Base-by-base conservation (phyloP, 2,113 vertebrate genomes). In the Copsychus sechellarum region DNA sequence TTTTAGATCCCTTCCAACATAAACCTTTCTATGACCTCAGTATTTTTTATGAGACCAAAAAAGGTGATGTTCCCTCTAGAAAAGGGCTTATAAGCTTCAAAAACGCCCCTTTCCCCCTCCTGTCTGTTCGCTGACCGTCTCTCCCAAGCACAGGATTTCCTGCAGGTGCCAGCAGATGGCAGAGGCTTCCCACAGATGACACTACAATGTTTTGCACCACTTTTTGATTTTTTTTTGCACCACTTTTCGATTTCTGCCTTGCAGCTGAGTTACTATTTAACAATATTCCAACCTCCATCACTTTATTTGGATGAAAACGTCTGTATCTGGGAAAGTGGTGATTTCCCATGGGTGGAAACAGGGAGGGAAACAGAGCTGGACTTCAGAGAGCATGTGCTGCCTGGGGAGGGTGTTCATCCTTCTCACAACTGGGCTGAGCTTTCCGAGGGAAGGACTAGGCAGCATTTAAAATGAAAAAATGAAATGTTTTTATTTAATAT, bases 71-170 rank as follows among this genome's bases (percentile, higher is more conserved):
- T 69, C 51, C 6, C 24, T 22, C 21, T 22, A 8, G 29, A 2
- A 3, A 28, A 26, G 8, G 11, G 23, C 2, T 79, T 7, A 0
- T 3, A 6, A 1, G 1, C 25, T 7, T 12, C 9, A 23, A 2
- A 36, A 5, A 1, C 5, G 3, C 7, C 42, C 8, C 24, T 74
- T 88, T 82, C 3, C 4, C 65, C 36, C n/a, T 12, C 0, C 11
- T 3, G 2, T 3, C 0, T 14, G 1, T 1, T 9, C 1, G 0
- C 7, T 31, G 28, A 9, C 1, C 0, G 2, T 1, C 0, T 0
- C 36, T 76, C 26, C 38, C 4, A 0, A 2, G 31, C 4, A 0
- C 70, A 3, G 65, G 0, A 2, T 6, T 0, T 72, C 66, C 67
- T 29, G 28, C 58, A 6, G 86, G 34, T 5, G 24, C 90, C 96